Conservation (phyloP, 2,113 vertebrate species). For the Xyliphius kryptos region DNA sequence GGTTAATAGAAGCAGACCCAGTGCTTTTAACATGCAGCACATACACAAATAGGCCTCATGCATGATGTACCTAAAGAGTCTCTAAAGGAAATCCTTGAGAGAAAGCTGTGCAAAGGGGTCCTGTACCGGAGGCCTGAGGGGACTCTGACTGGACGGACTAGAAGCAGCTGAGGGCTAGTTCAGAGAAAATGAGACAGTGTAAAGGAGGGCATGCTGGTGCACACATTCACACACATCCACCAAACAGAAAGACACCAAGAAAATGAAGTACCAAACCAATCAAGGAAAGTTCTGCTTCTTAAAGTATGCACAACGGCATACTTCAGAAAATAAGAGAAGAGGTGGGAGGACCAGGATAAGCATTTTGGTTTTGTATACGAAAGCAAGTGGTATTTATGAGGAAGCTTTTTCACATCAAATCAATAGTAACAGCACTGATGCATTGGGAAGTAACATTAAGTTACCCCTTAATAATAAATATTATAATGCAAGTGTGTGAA, state of each 20-base stretch:
- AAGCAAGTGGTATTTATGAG: background rate
- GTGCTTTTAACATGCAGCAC: conserved; percentile 38
- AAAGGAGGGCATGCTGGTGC: conserved; percentile 60
- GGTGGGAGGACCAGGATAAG: conserved; percentile 26
- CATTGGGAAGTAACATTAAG: no score
- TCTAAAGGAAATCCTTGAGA: conserved; percentile 93
- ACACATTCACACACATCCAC: conserved; percentile 54
- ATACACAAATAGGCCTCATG: conserved; percentile 39
- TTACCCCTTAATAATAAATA: no score
- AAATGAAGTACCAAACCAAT: conserved; percentile 13
- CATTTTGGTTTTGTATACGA: conserved; percentile 24
- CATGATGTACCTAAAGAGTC: conserved; percentile 84
- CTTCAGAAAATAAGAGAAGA: conserved; percentile 21
- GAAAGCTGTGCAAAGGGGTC: conserved; percentile 87
- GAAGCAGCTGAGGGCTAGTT: conserved; percentile 84
- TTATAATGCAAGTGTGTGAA: no score
- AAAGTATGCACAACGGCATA: conserved; percentile 9
- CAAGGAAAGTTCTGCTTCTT: conserved; percentile 6
- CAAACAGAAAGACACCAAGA: conserved; percentile 31
- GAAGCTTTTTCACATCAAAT: no score
- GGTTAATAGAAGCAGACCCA: conserved; percentile 17
- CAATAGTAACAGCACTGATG: no score
- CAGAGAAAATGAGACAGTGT: conserved; percentile 73
- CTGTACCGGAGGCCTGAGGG: conserved; percentile 86
- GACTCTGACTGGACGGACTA: conserved; percentile 88